These are phyloP conservation scores for Apodemia hepburni DNA, from an alignment of 2,888 invertebrate species.

Conservation along the genomic window DNA sequence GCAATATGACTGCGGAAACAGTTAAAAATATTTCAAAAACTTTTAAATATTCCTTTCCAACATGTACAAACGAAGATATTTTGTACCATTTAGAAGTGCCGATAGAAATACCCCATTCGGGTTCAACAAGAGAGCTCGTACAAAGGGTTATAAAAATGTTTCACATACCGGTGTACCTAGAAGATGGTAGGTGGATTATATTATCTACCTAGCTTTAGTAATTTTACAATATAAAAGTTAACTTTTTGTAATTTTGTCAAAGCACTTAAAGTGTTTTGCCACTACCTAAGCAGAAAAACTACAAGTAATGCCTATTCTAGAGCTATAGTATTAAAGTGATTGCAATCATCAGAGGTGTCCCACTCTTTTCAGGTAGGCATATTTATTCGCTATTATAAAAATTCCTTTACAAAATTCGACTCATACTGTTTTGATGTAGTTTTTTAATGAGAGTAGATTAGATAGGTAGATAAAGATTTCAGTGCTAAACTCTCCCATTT, in stretches of 20 bases:
- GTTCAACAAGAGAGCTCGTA: slow-evolving; percentile 81
- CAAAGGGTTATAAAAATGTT: slow-evolving; percentile 84
- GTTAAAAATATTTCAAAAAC: slow-evolving; percentile 49
- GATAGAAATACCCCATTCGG: slow-evolving; percentile 80
- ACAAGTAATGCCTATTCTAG: too few relatives aligned
- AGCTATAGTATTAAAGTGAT: too few relatives aligned
- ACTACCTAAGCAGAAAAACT: too few relatives aligned
- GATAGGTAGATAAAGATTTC: too few relatives aligned
- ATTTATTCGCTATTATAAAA: too few relatives aligned
- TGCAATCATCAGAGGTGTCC: too few relatives aligned
- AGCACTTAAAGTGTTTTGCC: too few relatives aligned
- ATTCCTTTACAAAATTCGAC: too few relatives aligned
- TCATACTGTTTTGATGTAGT: too few relatives aligned
- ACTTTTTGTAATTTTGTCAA: neutral
- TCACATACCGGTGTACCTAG: slow-evolving; percentile 84
- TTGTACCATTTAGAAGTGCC: slow-evolving; percentile 81
- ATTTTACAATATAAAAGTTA: neutral
- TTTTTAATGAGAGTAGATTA: too few relatives aligned
- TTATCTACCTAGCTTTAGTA: neutral
- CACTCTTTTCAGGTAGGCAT: too few relatives aligned
- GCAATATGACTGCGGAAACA: slow-evolving; percentile 55
- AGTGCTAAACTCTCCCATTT: too few relatives aligned
- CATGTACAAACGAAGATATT: slow-evolving; percentile 76
- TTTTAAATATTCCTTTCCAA: slow-evolving; percentile 76
- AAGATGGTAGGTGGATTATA: slow-evolving; percentile 71